Evolutionary conservation across 2,888 invertebrate species (phyloP), one percentile per base, ranked within the genome.

Genomic region (Agrochola litura): DNA sequence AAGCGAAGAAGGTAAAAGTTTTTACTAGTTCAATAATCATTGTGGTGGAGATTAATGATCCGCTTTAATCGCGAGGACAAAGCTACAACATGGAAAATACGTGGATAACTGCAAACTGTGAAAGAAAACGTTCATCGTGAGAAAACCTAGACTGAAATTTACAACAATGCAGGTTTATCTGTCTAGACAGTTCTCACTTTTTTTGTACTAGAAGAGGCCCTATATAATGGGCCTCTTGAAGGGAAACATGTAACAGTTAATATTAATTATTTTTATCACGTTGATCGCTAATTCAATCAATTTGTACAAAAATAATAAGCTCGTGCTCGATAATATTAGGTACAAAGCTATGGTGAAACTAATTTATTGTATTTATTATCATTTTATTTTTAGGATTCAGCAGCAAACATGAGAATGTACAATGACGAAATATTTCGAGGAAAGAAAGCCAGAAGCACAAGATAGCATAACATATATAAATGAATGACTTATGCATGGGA

Each of bases 1-100:
- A 96, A 93, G 96, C 97, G n/a, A 95, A 89, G 83, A 96, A 96
- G 93, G 97, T 96, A 92, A 67, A 5, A 6, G 22, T 64, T 64
- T 67, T 61, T 67, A 56, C 22, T 63, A n/a, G 3, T 25, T 49
- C 0, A 49, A 25, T 58, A n/a, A 30, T 52, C 16, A 54, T n/a
- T 70, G 49, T 58, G 25, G 30, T 25, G 19, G 12, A 22, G 25
- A 25, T 22, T 43, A n/a, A 22, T 25, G 16, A 52, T 49, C 14
- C 19, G 8, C 12, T 61, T 41, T 12, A 75, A 49, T n/a, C 37
- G n/a, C 41, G 41, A 41, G 22, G 37, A 49, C 60, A 12, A 49
- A 75, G 43, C 61, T 52, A 41, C 6, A 30, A 41, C 22, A 41
- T 49, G 14, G 16, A 16, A 56, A 65, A 49, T 41, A 41, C 8